These are phyloP conservation scores for Brachionus calyciflorus DNA, from an alignment of 1,140 invertebrate species.

Conservation along the genomic window DNA sequence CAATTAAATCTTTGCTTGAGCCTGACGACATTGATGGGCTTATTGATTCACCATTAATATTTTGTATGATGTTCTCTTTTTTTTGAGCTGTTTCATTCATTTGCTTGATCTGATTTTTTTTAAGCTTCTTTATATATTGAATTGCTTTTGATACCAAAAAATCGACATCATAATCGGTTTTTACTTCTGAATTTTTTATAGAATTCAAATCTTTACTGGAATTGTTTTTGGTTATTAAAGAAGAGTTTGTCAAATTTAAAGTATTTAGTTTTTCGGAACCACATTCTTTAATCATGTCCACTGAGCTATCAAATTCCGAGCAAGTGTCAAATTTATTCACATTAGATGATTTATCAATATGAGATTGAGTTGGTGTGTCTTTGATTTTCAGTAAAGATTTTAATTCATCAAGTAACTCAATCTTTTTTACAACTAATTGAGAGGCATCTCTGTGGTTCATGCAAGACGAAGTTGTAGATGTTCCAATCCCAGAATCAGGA, in stretches of 20 bases:
- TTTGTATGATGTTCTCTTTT: no score
- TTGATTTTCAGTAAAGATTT: neutral
- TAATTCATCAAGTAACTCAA: conserved; percentile 8
- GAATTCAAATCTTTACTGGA: neutral
- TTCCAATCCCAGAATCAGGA: conserved; percentile 19
- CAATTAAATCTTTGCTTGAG: conserved; percentile 31
- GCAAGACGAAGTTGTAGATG: neutral
- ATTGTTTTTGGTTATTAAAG: conserved; percentile 8
- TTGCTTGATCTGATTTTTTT: conserved; percentile 16
- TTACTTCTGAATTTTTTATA: neutral
- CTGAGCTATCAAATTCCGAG: no score
- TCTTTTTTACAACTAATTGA: conserved; percentile 18
- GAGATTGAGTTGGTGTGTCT: neutral
- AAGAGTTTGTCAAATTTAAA: no score
- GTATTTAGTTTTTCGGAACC: no score
- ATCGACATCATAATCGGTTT: conserved; percentile 11
- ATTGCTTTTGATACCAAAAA: conserved; percentile 2
- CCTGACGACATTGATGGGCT: no score
- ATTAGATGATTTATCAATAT: neutral
- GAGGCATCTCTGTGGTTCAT: neutral
- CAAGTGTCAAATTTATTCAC: no score
- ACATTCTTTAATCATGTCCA: no score
- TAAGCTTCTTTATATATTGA: conserved; percentile 24
- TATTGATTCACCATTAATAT: no score
- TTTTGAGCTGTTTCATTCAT: no score